Evolutionary conservation across 1,140 invertebrate species (phyloP).

Genomic region (Frieseomelitta varia): DNA sequence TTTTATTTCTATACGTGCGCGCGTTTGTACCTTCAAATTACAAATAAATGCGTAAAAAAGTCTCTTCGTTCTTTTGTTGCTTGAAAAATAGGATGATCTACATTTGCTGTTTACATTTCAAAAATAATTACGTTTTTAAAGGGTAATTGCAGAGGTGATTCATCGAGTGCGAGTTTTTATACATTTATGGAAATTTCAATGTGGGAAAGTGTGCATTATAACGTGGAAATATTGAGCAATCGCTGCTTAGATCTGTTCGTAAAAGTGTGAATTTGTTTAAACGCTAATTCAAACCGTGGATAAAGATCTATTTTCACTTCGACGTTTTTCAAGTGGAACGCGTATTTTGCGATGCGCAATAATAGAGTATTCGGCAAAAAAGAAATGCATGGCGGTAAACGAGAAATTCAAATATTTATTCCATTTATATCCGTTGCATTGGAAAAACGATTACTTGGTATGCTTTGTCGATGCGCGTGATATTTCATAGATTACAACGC

Average conservation of each 20-base stretch:
- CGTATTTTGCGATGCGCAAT: too few relatives aligned
- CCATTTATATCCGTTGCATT: neutral
- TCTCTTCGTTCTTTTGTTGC: neutral
- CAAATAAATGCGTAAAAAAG: too few relatives aligned
- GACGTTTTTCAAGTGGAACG: neutral
- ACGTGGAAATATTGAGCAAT: neutral
- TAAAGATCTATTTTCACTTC: neutral
- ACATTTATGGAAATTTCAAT: neutral
- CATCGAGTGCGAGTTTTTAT: neutral
- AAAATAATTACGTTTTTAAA: neutral
- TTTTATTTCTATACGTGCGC: too few relatives aligned
- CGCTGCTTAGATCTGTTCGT: neutral
- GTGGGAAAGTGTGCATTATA: too few relatives aligned
- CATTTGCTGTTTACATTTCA: neutral
- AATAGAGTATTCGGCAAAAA: neutral
- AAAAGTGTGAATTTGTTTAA: neutral
- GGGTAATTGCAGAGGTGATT: neutral
- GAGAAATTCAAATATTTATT: slow-evolving; percentile 9
- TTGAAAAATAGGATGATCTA: neutral
- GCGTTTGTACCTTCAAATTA: too few relatives aligned
- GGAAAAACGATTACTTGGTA: slow-evolving; percentile 4
- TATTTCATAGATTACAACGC: slow-evolving; percentile 19
- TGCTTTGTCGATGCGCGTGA: neutral
- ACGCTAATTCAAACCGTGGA: neutral
- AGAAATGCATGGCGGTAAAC: neutral